Evolutionary conservation across 2,113 vertebrate genomes (phyloP).

Genomic region (Gambusia affinis): DNA sequence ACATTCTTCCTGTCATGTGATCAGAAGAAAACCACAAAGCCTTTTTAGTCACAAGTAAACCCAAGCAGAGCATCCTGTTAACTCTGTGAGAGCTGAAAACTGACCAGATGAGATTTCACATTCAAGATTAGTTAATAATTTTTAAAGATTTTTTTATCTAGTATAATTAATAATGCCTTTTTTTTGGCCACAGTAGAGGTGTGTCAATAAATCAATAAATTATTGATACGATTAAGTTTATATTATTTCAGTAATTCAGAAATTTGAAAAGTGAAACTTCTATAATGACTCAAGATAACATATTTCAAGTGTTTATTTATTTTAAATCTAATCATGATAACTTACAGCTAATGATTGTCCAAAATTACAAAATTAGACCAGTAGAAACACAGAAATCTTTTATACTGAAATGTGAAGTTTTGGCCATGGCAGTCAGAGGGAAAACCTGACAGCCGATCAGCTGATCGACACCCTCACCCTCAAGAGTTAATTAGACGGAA

Average conservation of each 20-base stretch:
- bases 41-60: slow-evolving; percentile 24
- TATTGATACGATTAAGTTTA: background rate
- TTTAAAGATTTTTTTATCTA: background rate
- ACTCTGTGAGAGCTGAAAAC: background rate
- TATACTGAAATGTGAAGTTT: too few relatives aligned
- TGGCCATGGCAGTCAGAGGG: too few relatives aligned
- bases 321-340: background rate
- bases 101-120: background rate
- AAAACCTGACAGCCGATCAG: too few relatives aligned
- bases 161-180: background rate
- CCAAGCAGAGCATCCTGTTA: slow-evolving; percentile 7
- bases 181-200: background rate
- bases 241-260: background rate
- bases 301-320: background rate
- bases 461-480: background rate
- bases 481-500: background rate
- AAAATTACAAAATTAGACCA: too few relatives aligned
- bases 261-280: background rate
- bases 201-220: background rate
- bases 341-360: too few relatives aligned
- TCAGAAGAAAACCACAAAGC: slow-evolving; percentile 57
- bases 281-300: background rate
- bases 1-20: slow-evolving; percentile 75
- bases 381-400: too few relatives aligned
- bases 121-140: background rate